Evolutionary conservation across 2,113 vertebrate genomes (phyloP).

Genomic region (Halichoerus grypus): DNA sequence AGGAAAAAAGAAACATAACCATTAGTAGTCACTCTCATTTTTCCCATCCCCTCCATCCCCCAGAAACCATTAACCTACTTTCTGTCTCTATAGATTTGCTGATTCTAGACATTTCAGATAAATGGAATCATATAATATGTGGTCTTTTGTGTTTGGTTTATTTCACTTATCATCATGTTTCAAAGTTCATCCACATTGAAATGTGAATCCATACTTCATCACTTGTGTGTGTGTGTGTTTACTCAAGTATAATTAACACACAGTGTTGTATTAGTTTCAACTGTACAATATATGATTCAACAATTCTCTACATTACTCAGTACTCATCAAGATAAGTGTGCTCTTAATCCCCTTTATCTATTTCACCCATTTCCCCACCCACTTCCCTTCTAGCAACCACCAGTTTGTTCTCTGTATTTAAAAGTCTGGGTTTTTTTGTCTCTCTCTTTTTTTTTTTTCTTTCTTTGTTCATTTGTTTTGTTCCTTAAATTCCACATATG

Average conservation of each 20-base stretch:
- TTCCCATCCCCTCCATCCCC: neutral
- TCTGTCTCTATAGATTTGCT: neutral
- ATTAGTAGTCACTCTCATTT: neutral
- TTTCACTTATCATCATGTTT: neutral
- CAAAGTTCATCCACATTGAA: neutral
- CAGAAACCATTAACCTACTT: neutral
- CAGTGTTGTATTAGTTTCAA: too few species aligned
- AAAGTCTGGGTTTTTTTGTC: neutral
- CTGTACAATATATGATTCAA: too few species aligned
- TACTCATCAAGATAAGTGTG: too few species aligned
- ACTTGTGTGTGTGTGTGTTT: too few species aligned
- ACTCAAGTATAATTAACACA: too few species aligned
- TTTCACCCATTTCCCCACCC: too few species aligned
- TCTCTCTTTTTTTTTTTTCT: neutral
- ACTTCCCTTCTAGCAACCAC: too few species aligned
- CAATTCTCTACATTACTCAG: too few species aligned
- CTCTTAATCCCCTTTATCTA: too few species aligned
- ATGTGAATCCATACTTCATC: neutral
- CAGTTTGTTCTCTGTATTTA: neutral
- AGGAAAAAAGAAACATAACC: neutral
- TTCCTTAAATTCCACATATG: neutral
- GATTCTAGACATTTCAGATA: neutral
- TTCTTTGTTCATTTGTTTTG: neutral
- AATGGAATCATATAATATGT: neutral
- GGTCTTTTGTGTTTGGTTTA: neutral